Percentiles rank a stretch among this genome's conserved stretches.
Conservation (phyloP, 2,888 invertebrate species). For the Penaeus monodon region DNA sequence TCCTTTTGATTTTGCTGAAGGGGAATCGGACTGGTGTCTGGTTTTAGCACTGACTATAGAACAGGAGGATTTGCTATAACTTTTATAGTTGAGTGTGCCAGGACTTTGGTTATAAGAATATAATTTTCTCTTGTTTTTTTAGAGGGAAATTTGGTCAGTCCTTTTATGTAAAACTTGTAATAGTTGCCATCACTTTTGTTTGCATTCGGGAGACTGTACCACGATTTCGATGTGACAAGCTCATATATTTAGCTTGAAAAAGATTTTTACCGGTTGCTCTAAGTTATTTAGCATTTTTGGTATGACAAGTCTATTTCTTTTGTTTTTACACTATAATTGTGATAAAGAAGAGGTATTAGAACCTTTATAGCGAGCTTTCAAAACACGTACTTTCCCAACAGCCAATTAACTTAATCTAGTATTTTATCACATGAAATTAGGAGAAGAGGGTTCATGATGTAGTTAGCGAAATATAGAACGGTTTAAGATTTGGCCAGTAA, state of each 20-base stretch:
- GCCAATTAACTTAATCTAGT: constrained; percentile 74
- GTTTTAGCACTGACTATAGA: constrained; percentile 84
- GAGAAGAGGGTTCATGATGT: constrained; percentile 73
- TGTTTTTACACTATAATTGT: constrained; percentile 65
- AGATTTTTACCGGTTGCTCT: constrained; percentile 76
- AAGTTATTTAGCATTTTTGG: constrained; percentile 76
- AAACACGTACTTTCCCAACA: constrained; percentile 78
- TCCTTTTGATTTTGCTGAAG: constrained; percentile 79
- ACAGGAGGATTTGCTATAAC: constrained; percentile 80
- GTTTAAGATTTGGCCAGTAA: constrained; percentile 77
- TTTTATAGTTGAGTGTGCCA: constrained; percentile 80
- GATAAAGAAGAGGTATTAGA: constrained; percentile 67
- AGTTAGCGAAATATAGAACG: constrained; percentile 75
- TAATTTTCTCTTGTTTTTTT: constrained; percentile 76
- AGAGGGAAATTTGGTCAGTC: constrained; percentile 70
- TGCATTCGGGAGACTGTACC: constrained; percentile 77
- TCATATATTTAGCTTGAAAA: constrained; percentile 80
- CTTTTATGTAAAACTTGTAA: constrained; percentile 70
- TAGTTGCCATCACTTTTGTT: constrained; percentile 68
- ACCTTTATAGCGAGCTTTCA: constrained; percentile 79
- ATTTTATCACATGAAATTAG: constrained; percentile 74
- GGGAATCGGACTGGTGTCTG: constrained; percentile 84
- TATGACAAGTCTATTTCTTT: constrained; percentile 70
- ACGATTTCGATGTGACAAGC: constrained; percentile 78
- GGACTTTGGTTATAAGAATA: constrained; percentile 79